phyloP scores from a whole-genome alignment of 2,888 invertebrate species.

The Mactromeris polynyma region DNA sequence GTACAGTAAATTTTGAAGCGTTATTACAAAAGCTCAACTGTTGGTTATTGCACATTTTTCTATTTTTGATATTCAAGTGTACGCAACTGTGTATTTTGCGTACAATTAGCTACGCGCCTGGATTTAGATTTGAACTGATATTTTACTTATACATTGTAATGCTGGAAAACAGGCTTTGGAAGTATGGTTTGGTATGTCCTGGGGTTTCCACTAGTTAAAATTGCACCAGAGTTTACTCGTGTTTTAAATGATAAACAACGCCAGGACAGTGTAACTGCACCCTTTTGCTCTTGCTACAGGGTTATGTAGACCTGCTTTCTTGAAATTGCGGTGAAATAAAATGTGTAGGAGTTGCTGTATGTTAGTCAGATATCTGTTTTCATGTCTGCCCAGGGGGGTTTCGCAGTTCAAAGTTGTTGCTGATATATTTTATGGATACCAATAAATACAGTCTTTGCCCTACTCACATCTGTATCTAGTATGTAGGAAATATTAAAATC shows the following conservation, averaged over 20 bases:
- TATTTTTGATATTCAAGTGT: too few species aligned
- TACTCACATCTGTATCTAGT: slow-evolving; percentile 4
- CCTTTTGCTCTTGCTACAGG: background rate
- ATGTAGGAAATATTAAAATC: background rate
- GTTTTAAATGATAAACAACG: background rate
- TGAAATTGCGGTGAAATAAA: background rate
- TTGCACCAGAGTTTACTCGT: background rate
- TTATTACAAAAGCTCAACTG: too few species aligned
- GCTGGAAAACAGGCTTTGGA: background rate
- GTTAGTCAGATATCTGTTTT: background rate
- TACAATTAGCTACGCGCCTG: too few species aligned
- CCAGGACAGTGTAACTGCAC: background rate
- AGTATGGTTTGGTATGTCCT: background rate
- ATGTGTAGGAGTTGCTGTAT: background rate
- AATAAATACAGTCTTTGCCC: background rate
- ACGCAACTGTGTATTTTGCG: too few species aligned
- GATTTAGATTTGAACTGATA: background rate
- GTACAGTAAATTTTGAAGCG: too few species aligned
- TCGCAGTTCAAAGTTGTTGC: background rate
- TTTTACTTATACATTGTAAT: background rate
- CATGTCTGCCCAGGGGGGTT: background rate
- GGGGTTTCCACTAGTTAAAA: background rate
- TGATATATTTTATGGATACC: background rate
- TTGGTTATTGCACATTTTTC: too few species aligned
- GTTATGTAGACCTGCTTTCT: background rate